phyloP scores from a whole-genome alignment of 2,888 invertebrate genomes.

The Drosophila kuntzei region DNA sequence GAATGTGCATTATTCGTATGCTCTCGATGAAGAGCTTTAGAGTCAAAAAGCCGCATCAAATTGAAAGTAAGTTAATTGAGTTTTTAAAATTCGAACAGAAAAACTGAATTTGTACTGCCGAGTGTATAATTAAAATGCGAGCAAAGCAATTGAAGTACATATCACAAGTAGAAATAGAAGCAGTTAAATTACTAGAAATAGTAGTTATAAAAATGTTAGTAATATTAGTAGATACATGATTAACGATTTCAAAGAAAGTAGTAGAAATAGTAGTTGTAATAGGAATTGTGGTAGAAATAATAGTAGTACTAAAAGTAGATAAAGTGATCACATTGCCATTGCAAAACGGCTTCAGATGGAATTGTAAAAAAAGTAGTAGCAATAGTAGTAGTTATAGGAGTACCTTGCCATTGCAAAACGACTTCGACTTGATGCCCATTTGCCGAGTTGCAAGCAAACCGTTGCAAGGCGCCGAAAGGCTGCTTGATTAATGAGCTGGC shows the following conservation, averaged over 20 bases:
- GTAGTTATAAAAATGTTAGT: not conserved
- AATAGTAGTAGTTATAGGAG: not conserved
- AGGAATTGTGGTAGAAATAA: not conserved
- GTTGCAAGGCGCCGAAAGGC: conserved; percentile 43
- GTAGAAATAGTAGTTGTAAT: not conserved
- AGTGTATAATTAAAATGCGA: conserved; percentile 64
- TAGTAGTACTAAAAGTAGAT: not conserved
- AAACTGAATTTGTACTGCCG: conserved; percentile 57
- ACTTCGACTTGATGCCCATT: conserved; percentile 32
- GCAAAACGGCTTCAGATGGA: not conserved
- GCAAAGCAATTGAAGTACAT: conserved; percentile 46
- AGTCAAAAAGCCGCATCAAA: conserved; percentile 22
- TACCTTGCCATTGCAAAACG: not conserved
- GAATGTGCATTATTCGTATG: conserved; percentile 34
- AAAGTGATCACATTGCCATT: no score
- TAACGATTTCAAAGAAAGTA: not conserved
- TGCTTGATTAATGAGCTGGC: conserved; percentile 58
- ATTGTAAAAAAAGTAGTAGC: not conserved
- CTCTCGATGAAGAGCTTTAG: conserved; percentile 13
- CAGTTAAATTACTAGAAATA: not conserved
- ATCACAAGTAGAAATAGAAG: conserved; percentile 45
- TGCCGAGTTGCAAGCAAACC: conserved; percentile 7
- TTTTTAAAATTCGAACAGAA: conserved; percentile 42
- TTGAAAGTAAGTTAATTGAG: conserved; percentile 66
- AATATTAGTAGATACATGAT: not conserved